These are phyloP conservation scores for Sepiola atlantica DNA, from an alignment of 2,888 invertebrate species.

Conservation along the genomic window DNA sequence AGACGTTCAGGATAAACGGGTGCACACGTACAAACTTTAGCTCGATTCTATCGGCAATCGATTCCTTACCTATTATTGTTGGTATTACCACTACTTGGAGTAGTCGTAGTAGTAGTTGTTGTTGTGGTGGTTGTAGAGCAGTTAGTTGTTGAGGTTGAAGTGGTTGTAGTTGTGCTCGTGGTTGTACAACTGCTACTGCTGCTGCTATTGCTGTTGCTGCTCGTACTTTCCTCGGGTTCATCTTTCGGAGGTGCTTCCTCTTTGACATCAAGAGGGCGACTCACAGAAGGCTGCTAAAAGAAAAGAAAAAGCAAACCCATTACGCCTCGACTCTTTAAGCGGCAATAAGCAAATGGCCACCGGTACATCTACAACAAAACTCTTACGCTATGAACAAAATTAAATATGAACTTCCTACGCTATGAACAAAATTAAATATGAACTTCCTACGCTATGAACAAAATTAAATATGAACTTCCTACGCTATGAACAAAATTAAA, in stretches of 20 bases:
- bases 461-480: too few species aligned
- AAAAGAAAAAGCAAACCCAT: background rate
- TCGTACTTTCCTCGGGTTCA: slow-evolving; percentile 13
- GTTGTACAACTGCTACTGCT: slow-evolving; percentile 36
- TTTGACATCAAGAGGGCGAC: slow-evolving; percentile 41
- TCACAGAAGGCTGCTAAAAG: background rate
- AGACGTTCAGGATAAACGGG: too few species aligned
- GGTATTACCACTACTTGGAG: background rate
- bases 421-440: too few species aligned
- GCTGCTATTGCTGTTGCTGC: background rate
- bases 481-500: too few species aligned
- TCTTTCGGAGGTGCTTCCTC: slow-evolving; percentile 33
- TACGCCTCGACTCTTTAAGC: background rate
- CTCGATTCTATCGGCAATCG: too few species aligned
- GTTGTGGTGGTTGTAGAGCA: slow-evolving; percentile 33
- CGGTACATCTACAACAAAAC: too few species aligned
- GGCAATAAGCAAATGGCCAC: too few species aligned
- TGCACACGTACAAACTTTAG: too few species aligned
- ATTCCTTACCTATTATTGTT: background rate
- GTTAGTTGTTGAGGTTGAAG: slow-evolving; percentile 41
- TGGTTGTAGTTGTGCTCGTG: slow-evolving; percentile 39
- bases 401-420: too few species aligned
- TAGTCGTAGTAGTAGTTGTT: background rate
- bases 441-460: too few species aligned
- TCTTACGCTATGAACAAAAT: too few species aligned